Conservation (phyloP, 2,888 invertebrate genomes). For the Gymnoscelis rufifasciata region DNA sequence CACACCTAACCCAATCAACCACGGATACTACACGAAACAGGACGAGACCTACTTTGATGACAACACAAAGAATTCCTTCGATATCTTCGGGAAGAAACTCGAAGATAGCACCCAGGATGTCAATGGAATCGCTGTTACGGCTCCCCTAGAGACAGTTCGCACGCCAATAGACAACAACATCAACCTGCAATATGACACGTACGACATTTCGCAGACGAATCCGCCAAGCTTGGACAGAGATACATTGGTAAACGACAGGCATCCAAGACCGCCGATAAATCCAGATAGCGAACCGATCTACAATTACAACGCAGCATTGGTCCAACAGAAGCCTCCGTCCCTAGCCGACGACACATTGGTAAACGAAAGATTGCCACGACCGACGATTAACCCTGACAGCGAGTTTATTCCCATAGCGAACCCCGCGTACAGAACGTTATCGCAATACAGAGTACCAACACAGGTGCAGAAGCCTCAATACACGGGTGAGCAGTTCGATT, state of each 20-base stretch:
- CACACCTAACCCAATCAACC: slow-evolving; percentile 78
- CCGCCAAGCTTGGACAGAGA: slow-evolving; percentile 81
- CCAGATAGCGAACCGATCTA: slow-evolving; percentile 81
- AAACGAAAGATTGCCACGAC: slow-evolving; percentile 84
- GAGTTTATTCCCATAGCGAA: slow-evolving; percentile 78
- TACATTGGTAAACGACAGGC: slow-evolving; percentile 84
- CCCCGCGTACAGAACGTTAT: slow-evolving; percentile 58
- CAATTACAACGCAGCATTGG: slow-evolving; percentile 50
- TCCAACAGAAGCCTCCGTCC: slow-evolving; percentile 61
- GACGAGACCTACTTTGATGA: slow-evolving; percentile 83
- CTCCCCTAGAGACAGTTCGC: slow-evolving; percentile 64
- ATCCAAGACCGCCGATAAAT: slow-evolving; percentile 82
- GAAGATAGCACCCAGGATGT: slow-evolving; percentile 70
- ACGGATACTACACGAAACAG: slow-evolving; percentile 84
- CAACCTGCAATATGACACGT: slow-evolving; percentile 72
- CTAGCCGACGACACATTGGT: slow-evolving; percentile 83
- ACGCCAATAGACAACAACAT: slow-evolving; percentile 75
- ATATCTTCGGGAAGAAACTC: slow-evolving; percentile 85
- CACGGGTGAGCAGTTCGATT: slow-evolving; percentile 63
- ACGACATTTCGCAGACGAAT: slow-evolving; percentile 61
- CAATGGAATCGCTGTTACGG: slow-evolving; percentile 68
- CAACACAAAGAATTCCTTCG: slow-evolving; percentile 86
- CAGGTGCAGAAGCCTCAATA: slow-evolving; percentile 58
- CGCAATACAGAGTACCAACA: slow-evolving; percentile 52
- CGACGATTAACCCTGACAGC: slow-evolving; percentile 84